Percentiles rank a stretch among this genome's conserved stretches.
Evolutionary conservation across 2,113 vertebrate species (phyloP).

Genomic region (Sturnus vulgaris): DNA sequence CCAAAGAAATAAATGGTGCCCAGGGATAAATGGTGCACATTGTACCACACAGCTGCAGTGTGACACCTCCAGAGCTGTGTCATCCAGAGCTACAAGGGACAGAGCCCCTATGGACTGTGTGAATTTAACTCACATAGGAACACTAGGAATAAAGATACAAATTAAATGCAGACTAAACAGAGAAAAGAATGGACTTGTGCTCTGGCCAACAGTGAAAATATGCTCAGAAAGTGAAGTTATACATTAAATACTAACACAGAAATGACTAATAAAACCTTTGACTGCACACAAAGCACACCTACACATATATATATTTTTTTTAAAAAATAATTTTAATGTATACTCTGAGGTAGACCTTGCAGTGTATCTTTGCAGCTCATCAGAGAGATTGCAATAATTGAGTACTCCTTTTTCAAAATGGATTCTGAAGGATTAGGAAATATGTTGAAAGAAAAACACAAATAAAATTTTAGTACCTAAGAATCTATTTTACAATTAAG

Average conservation of each 20-base stretch:
- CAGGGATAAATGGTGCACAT: rapidly evolving
- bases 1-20: background rate
- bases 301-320: rapidly evolving
- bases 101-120: background rate
- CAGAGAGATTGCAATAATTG: background rate
- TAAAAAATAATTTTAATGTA: background rate
- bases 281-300: background rate
- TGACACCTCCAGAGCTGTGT: background rate
- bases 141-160: background rate
- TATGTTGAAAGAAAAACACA: background rate
- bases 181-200: background rate
- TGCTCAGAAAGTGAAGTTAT: background rate
- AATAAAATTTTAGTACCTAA: background rate
- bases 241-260: background rate
- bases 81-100: background rate
- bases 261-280: background rate
- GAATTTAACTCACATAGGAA: background rate
- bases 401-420: background rate
- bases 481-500: background rate
- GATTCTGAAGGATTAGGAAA: background rate
- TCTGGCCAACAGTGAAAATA: background rate
- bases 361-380: background rate
- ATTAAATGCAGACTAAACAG: background rate
- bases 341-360: background rate
- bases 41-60: background rate